phyloP scores from a whole-genome alignment of 2,797 vertebrate genomes.

The Myripristis murdjan region DNA sequence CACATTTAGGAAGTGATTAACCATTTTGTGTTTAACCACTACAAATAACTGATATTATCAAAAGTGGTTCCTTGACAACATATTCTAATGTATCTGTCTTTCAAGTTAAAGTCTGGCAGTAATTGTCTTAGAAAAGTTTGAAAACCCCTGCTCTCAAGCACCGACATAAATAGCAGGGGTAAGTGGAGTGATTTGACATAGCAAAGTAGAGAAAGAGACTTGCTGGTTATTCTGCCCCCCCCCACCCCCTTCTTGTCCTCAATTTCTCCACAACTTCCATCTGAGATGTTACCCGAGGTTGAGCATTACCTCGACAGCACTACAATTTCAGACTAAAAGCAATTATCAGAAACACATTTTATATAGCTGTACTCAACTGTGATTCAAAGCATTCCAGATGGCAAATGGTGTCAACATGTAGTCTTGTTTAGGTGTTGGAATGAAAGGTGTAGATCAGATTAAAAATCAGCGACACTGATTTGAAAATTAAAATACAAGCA shows the following conservation, averaged over 20 bases:
- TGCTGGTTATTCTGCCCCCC: slow-evolving; percentile 9
- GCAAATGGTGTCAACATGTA: slow-evolving; percentile 39
- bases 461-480: not conserved
- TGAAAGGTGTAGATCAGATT: not conserved
- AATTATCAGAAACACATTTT: slow-evolving; percentile 33
- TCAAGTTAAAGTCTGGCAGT: not conserved
- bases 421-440: not conserved
- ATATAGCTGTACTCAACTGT: slow-evolving; percentile 15
- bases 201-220: not conserved
- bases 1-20: not conserved
- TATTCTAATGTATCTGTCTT: not conserved
- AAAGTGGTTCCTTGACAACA: not conserved
- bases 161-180: not conserved
- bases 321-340: slow-evolving; percentile 36
- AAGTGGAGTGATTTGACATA: slow-evolving; percentile 1
- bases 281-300: not conserved
- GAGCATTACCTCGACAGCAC: slow-evolving; percentile 16
- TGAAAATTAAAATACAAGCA: not conserved
- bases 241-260: slow-evolving; percentile 19
- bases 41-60: not conserved
- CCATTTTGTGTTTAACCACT: not conserved
- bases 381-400: slow-evolving; percentile 22
- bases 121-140: not conserved
- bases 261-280: slow-evolving; percentile 13
- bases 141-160: not conserved